Percentiles rank a stretch among this genome's conserved stretches.
Conservation (phyloP, 2,797 vertebrate genomes). For the Eulemur rubriventer region DNA sequence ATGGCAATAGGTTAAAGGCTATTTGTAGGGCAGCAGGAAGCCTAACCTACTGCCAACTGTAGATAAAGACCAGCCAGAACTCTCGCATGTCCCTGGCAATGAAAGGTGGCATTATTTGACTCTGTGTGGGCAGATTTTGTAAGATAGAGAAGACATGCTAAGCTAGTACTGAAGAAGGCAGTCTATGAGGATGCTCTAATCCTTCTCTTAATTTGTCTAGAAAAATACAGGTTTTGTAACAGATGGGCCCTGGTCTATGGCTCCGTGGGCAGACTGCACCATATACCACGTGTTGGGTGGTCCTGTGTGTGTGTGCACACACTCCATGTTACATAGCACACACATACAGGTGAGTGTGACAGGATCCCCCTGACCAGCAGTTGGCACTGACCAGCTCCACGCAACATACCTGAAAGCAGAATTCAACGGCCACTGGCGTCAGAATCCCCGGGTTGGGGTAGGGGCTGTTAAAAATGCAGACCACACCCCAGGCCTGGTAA, state of each 20-base stretch:
- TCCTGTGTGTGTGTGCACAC: not conserved
- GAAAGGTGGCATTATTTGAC: not conserved
- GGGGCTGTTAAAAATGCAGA: not conserved
- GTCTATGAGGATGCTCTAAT: not conserved
- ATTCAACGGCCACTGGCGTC: not conserved
- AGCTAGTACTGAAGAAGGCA: not conserved
- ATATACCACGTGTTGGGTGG: fast-evolving
- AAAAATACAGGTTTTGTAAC: not conserved
- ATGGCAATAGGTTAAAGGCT: not conserved
- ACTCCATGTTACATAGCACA: not conserved
- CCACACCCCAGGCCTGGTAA: not conserved
- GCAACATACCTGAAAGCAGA: not conserved
- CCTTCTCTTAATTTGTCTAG: not conserved
- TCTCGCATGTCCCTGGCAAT: not conserved
- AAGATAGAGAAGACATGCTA: not conserved
- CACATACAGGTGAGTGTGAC: not conserved
- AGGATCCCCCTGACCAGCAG: not conserved
- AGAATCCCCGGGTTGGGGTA: too few species aligned
- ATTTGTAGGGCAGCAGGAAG: not conserved
- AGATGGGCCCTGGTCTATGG: not conserved
- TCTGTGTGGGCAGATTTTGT: not conserved
- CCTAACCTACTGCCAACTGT: not conserved
- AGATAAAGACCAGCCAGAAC: not conserved
- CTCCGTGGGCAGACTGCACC: not conserved
- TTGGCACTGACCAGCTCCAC: fast-evolving